Evolutionary conservation across 2,113 vertebrate genomes (phyloP), one percentile per base, ranked within the genome.

Genomic region (Xiphophorus couchianus): DNA sequence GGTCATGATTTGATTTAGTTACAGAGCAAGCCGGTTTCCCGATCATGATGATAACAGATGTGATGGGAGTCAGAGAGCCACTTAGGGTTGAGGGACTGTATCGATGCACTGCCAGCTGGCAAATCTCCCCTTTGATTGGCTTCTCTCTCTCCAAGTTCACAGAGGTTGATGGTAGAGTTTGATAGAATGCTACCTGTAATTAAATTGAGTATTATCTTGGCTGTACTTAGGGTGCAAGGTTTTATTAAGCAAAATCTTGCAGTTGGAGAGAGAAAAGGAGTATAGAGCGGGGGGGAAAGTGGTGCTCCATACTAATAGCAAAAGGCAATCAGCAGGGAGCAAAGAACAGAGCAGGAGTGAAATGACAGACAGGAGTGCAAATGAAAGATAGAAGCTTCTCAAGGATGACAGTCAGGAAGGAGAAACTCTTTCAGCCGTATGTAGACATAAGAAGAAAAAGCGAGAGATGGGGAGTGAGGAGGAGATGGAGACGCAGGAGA

Each of bases 1-100:
- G 84, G 77, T 85, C 83, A 85, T 91, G 89, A 93, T 91, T 91
- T 80, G 90, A 92, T 92, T 92, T 88, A 80, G 84, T 89, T 90
- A 88, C 80, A 72, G 84, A 87, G 66, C 81, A 80, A 87, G 87
- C 80, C 81, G 80, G 74, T 84, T 84, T 73, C 62, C 77, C 82
- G 88, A 91, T 84, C 88, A 87, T 89, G 81, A 90, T 84, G 87
- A 93, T 91, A 87, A 84, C 90, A 89, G 90, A 90, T 87, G 90
- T 14, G 72, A 85, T 74, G 89, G 85, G 89, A 91, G 81, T 90
- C 83, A 85, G 78, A 74, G 78, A 74, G 81, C 73, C 86, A 82
- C 90, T 90, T 80, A 84, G 80, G 69, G 83, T 73, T 64, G 35
- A 31, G 66, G 82, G 83, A 82, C 69, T 67, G 70, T 48, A 81